Evolutionary conservation across 2,113 vertebrate genomes (phyloP).

Genomic region (Pampusana beccarii): DNA sequence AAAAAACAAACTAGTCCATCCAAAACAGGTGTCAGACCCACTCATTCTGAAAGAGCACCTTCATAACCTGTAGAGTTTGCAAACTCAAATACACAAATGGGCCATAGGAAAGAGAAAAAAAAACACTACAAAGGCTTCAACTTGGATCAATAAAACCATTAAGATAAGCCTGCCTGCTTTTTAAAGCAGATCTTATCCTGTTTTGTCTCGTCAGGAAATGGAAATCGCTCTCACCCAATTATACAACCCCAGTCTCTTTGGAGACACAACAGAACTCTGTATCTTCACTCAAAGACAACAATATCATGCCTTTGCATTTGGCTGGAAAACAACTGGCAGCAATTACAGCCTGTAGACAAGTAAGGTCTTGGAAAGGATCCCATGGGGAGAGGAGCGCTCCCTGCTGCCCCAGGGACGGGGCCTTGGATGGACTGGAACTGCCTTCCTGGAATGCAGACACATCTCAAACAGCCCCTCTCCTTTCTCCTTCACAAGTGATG

Average conservation of each 20-base stretch:
- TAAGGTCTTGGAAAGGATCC: background rate
- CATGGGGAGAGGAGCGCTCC: background rate
- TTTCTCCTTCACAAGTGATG: background rate
- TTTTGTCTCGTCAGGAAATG: background rate
- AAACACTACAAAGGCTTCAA: background rate
- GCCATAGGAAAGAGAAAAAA: background rate
- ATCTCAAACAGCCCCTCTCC: background rate
- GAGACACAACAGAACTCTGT: background rate
- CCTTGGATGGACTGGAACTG: accelerated
- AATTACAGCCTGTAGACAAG: background rate
- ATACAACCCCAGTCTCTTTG: background rate
- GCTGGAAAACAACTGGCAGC: background rate
- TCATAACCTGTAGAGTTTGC: background rate
- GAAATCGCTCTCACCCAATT: background rate
- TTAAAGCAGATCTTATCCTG: background rate
- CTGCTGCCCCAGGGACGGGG: background rate
- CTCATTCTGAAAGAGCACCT: background rate
- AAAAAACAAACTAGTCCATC: background rate
- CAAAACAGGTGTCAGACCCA: background rate
- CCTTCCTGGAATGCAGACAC: background rate
- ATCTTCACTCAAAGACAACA: background rate
- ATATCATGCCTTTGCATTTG: background rate
- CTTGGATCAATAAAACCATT: background rate
- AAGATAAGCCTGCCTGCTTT: background rate
- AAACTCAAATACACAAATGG: background rate